Evolutionary conservation across 2,797 vertebrate genomes (phyloP).

Genomic region (Melanitta fusca): DNA sequence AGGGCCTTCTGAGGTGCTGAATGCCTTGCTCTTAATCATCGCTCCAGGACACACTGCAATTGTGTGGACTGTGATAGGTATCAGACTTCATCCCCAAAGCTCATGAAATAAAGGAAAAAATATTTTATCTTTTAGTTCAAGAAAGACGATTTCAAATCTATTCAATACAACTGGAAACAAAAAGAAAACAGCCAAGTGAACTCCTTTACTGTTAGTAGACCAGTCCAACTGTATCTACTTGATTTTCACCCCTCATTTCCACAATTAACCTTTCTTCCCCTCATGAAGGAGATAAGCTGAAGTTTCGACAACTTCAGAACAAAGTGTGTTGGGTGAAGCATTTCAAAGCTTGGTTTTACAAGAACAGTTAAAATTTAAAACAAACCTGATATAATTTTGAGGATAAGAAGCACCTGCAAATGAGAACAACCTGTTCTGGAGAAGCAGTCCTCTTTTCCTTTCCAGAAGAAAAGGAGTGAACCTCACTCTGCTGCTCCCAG

Average conservation of each 20-base stretch:
- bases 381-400: not conserved
- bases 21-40: not conserved
- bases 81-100: not conserved
- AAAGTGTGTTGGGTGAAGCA: not conserved
- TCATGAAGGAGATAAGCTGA: rapidly evolving
- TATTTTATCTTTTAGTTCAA: not conserved
- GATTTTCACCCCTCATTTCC: not conserved
- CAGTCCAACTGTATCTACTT: not conserved
- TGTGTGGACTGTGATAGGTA: not conserved
- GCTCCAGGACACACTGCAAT: not conserved
- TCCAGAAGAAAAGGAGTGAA: not conserved
- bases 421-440: rapidly evolving
- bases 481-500: not conserved
- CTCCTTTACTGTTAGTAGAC: not conserved
- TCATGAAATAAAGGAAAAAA: not conserved
- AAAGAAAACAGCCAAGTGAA: not conserved
- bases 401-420: not conserved
- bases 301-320: not conserved
- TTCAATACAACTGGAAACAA: not conserved
- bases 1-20: not conserved
- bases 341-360: not conserved
- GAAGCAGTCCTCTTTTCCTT: not conserved
- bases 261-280: not conserved
- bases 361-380: not conserved
- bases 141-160: not conserved